A percentile compares a stretch with the other conserved stretches of the same genome.
Evolutionary conservation across 2,113 vertebrate genomes (phyloP).

Genomic region (Nerophis lumbriciformis): DNA sequence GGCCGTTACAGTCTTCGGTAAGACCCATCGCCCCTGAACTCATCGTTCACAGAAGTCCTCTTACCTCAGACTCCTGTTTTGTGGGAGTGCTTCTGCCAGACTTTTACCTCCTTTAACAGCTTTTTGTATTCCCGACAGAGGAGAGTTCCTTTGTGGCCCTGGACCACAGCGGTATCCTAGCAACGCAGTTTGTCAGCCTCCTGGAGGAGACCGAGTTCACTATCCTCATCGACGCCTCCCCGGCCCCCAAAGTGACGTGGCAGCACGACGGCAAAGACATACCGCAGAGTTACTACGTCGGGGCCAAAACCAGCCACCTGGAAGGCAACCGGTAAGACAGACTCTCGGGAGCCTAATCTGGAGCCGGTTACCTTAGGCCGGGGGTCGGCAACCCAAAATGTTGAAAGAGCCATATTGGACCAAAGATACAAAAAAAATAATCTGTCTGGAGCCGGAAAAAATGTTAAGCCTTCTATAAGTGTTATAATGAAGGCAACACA

Average conservation of each 20-base stretch:
- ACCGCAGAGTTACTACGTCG: constrained; percentile 76
- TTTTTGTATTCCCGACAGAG: constrained; percentile 41
- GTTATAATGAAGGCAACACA: too few relatives aligned
- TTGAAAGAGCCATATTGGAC: too few relatives aligned
- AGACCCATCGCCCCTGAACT: constrained; percentile 14
- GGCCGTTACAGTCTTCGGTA: constrained; percentile 82
- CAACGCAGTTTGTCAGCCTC: constrained; percentile 76
- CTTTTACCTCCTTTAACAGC: constrained; percentile 22
- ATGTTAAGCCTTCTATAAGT: too few relatives aligned
- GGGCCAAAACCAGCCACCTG: constrained; percentile 70
- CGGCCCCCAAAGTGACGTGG: constrained; percentile 83
- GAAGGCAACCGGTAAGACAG: constrained; percentile 78
- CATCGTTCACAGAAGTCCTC: constrained; percentile 46
- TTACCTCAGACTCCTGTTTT: constrained; percentile 52
- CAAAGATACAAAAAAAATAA: too few relatives aligned
- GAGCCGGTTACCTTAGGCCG: not conserved
- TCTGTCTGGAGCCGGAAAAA: too few relatives aligned
- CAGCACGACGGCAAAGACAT: constrained; percentile 78
- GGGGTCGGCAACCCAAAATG: too few relatives aligned
- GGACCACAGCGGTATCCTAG: constrained; percentile 80
- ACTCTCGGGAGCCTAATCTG: not conserved
- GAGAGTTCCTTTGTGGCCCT: constrained; percentile 82
- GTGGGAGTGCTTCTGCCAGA: constrained; percentile 48
- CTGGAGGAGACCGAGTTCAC: constrained; percentile 85
- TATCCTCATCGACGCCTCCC: constrained; percentile 81